These are phyloP conservation scores for Ganaspis sp. DNA, from an alignment of 1,140 invertebrate species.

Conservation along the genomic window DNA sequence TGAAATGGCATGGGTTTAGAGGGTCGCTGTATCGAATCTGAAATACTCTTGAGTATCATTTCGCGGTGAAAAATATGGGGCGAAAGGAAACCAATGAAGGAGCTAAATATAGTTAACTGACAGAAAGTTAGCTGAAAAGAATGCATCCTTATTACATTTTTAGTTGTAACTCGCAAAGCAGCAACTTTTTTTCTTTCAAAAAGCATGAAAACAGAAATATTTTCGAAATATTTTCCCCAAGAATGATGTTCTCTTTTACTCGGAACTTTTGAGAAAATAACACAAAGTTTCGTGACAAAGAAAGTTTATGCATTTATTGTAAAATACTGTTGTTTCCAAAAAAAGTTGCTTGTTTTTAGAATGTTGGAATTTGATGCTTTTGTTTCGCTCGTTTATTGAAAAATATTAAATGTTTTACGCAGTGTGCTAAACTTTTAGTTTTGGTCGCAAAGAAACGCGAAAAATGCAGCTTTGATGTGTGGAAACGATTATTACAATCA, in stretches of 20 bases:
- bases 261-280: slow-evolving; percentile 41
- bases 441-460: neutral
- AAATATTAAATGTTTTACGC: neutral
- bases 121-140: neutral
- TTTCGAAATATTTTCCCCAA: too few species aligned
- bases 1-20: neutral
- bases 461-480: slow-evolving; percentile 23
- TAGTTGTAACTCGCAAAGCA: neutral
- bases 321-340: too few species aligned
- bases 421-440: neutral
- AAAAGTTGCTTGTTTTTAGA: too few species aligned
- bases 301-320: too few species aligned
- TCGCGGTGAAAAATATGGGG: neutral
- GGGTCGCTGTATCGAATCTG: slow-evolving; percentile 19
- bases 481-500: slow-evolving; percentile 20
- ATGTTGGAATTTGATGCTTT: too few species aligned
- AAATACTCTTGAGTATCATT: slow-evolving; percentile 11
- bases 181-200: neutral
- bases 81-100: neutral
- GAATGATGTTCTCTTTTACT: neutral
- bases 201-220: too few species aligned
- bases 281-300: neutral
- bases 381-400: neutral
- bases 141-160: neutral
- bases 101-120: neutral